Conservation (phyloP, 1,140 invertebrate species). For the Sesamia nonagrioides region DNA sequence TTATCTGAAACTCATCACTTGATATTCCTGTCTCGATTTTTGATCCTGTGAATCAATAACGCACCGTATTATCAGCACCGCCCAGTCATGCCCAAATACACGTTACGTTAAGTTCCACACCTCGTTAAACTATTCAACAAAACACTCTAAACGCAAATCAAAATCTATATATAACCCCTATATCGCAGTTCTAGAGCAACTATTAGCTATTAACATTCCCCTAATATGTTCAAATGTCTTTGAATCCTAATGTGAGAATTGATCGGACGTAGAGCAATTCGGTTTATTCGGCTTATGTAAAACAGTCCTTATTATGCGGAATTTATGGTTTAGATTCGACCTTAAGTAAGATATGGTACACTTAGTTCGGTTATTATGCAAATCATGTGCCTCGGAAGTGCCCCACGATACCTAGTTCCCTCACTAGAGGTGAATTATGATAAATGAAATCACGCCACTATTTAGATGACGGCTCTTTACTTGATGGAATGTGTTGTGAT, state of each 20-base stretch:
- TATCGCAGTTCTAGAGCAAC: conserved; percentile 16
- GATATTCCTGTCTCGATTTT: no score
- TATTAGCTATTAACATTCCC: conserved; percentile 57
- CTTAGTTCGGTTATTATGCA: conserved; percentile 80
- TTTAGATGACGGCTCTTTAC: conserved; percentile 51
- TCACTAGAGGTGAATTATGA: conserved; percentile 79
- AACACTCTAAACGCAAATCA: conserved; percentile 31
- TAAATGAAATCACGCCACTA: conserved; percentile 75
- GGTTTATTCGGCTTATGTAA: conserved; percentile 50
- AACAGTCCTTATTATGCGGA: conserved; percentile 50
- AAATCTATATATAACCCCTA: conserved; percentile 6
- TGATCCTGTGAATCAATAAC: neutral
- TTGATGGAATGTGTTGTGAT: conserved; percentile 34
- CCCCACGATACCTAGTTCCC: conserved; percentile 77
- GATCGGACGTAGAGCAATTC: conserved; percentile 71
- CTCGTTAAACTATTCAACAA: conserved; percentile 20
- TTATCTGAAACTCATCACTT: no score
- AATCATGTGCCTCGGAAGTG: conserved; percentile 76
- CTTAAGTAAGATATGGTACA: conserved; percentile 56
- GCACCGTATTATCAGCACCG: neutral
- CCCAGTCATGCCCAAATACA: neutral
- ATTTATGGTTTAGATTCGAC: conserved; percentile 54
- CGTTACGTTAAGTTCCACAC: neutral
- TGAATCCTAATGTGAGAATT: conserved; percentile 74
- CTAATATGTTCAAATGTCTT: conserved; percentile 74